These are phyloP conservation scores for Conus ventricosus DNA, from an alignment of 1,140 invertebrate species.

Conservation along the genomic window DNA sequence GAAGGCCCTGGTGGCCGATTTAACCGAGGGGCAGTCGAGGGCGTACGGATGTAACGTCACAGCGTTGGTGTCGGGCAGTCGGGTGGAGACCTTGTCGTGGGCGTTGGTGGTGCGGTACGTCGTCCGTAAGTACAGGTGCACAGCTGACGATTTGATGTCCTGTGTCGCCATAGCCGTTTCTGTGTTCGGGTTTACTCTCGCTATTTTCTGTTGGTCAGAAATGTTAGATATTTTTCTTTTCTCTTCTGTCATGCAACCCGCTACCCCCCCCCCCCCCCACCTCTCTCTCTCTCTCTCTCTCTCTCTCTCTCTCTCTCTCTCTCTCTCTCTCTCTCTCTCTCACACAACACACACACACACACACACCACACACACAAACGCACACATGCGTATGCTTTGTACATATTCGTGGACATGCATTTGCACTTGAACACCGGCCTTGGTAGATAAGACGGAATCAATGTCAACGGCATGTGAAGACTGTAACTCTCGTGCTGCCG, in stretches of 20 bases:
- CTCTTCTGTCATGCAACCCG: background rate
- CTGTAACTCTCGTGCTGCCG: no score
- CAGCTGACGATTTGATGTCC: no score
- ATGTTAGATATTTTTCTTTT: no score
- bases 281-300: background rate
- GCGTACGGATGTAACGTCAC: conserved; percentile 17
- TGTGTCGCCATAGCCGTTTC: background rate
- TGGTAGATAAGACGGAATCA: no score
- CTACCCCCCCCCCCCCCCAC: background rate
- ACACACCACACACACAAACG: no score
- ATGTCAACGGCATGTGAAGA: no score
- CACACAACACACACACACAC: no score
- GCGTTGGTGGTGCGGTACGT: background rate
- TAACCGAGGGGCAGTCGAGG: conserved; percentile 7
- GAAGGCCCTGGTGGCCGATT: background rate
- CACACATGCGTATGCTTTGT: no score
- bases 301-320: background rate
- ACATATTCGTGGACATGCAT: no score
- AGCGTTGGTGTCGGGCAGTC: conserved; percentile 2
- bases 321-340: background rate
- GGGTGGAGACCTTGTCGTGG: background rate
- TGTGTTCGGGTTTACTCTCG: background rate
- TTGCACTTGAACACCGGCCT: no score
- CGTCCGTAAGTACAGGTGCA: background rate
- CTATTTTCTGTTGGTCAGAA: no score